Conservation (phyloP, 1,140 invertebrate species). For the Hydropsyche tenuis region DNA sequence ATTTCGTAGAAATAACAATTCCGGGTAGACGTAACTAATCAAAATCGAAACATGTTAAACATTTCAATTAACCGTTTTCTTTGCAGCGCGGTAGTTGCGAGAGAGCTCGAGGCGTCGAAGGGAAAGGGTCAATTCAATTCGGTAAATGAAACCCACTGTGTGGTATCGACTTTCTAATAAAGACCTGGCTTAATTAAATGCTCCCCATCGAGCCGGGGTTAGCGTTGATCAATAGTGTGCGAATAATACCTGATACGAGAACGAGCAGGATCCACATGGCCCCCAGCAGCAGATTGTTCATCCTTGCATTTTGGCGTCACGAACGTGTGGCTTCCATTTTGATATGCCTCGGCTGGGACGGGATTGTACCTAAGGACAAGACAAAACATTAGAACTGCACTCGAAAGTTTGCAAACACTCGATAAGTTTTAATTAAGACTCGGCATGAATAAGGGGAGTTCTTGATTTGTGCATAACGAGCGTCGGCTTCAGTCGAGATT, state of each 20-base stretch:
- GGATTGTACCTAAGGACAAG: slow-evolving; percentile 37
- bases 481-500: slow-evolving; percentile 7
- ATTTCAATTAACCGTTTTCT: neutral
- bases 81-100: neutral
- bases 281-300: slow-evolving; percentile 43
- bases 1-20: too few relatives aligned
- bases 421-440: neutral
- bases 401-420: too few relatives aligned
- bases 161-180: slow-evolving; percentile 16
- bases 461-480: neutral
- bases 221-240: neutral
- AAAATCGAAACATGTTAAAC: neutral
- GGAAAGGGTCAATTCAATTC: slow-evolving; percentile 13
- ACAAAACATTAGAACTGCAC: slow-evolving; percentile 10
- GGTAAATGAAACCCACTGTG: slow-evolving; percentile 1
- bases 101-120: neutral
- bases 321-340: slow-evolving; percentile 48
- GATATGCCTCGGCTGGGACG: slow-evolving; percentile 43
- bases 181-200: slow-evolving; percentile 6
- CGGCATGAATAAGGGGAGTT: neutral
- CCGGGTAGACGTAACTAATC: too few relatives aligned
- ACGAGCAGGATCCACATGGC: slow-evolving; percentile 49
- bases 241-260: slow-evolving; percentile 44
- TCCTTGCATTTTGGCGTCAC: slow-evolving; percentile 49
- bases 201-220: neutral